These are phyloP conservation scores for Phodopus roborovskii DNA, from an alignment of 2,113 vertebrate species.

Conservation along the genomic window DNA sequence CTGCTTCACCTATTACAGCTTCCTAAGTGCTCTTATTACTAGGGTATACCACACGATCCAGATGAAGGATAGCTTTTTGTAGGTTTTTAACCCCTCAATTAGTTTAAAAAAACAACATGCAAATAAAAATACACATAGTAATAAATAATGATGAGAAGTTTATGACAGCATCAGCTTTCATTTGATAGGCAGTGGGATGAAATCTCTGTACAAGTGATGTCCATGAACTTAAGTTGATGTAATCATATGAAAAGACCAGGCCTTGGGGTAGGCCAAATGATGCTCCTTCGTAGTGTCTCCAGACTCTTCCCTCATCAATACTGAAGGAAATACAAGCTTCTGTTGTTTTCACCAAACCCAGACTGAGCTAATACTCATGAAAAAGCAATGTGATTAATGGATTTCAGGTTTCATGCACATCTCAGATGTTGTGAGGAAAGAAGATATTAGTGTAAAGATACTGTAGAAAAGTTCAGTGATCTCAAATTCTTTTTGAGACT, in stretches of 20 bases:
- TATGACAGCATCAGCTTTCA: background rate
- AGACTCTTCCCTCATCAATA: background rate
- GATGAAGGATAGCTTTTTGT: background rate
- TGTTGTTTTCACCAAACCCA: slow-evolving; percentile 32
- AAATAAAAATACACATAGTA: slow-evolving; percentile 33
- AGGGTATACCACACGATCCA: no score
- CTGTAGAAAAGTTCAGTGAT: background rate
- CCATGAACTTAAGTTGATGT: background rate
- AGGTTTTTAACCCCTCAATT: background rate
- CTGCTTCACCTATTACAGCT: background rate
- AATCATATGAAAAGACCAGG: background rate
- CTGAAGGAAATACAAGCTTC: slow-evolving; percentile 11
- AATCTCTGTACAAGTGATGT: background rate
- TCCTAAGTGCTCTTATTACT: background rate
- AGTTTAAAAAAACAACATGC: background rate
- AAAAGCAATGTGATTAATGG: background rate
- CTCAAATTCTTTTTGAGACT: background rate
- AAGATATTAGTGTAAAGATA: slow-evolving; percentile 37
- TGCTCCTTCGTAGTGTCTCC: background rate
- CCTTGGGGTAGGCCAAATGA: background rate
- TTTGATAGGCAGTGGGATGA: slow-evolving; percentile 5
- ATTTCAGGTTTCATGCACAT: slow-evolving; percentile 33
- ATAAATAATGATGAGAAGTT: background rate
- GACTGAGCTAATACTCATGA: slow-evolving; percentile 1
- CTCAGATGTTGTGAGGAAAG: background rate